A percentile compares a stretch with the other conserved stretches of the same genome.
phyloP scores from a whole-genome alignment of 2,888 invertebrate genomes.

The Phortica magna region DNA sequence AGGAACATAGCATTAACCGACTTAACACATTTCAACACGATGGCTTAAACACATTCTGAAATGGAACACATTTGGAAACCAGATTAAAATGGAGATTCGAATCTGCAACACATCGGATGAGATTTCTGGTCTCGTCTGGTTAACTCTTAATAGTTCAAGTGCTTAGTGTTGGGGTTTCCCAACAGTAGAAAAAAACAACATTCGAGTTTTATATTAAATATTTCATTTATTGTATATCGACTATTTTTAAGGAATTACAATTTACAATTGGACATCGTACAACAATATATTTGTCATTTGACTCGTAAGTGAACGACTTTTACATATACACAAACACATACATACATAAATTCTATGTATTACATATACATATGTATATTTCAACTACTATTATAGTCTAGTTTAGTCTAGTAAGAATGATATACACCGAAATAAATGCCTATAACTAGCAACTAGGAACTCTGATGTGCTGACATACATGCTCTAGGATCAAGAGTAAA shows the following conservation, averaged over 20 bases:
- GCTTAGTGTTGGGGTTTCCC: too few species aligned
- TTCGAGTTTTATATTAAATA: conserved; percentile 37
- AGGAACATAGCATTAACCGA: too few species aligned
- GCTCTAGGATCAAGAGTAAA: conserved; percentile 17
- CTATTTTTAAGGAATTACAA: conserved; percentile 61
- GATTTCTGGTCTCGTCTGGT: too few species aligned
- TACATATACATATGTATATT: neutral
- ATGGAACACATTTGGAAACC: too few species aligned
- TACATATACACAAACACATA: conserved; percentile 7
- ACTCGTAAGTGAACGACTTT: conserved; percentile 9
- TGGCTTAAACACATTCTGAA: too few species aligned
- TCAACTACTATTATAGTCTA: neutral
- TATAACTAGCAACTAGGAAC: conserved; percentile 15
- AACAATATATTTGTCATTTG: conserved; percentile 59
- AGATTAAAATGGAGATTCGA: too few species aligned
- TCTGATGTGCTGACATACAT: conserved; percentile 34
- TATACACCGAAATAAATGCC: neutral
- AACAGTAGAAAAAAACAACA: conserved; percentile 9
- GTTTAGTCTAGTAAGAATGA: neutral
- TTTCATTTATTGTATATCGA: conserved; percentile 45
- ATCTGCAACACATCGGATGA: too few species aligned
- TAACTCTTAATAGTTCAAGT: too few species aligned
- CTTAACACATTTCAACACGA: conserved; percentile 23
- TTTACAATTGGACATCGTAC: conserved; percentile 70
- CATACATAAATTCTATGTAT: neutral